A percentile compares a stretch with the other conserved stretches of the same genome.
phyloP scores from a whole-genome alignment of 2,888 invertebrate species.

The Malthinus seriepunctatus region DNA sequence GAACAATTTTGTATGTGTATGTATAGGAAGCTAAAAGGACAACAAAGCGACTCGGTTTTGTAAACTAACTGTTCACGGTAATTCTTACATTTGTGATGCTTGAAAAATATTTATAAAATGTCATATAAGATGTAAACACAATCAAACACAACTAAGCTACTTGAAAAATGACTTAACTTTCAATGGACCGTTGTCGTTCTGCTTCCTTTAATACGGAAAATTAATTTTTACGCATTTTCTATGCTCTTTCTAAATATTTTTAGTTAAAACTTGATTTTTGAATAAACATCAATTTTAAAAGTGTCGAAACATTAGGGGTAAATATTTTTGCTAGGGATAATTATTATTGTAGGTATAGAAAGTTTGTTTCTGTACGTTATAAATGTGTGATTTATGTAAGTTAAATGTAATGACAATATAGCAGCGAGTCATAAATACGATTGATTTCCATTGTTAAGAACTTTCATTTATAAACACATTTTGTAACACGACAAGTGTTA shows the following conservation, averaged over 20 bases:
- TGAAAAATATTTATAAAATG: constrained; percentile 3
- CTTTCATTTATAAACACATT: constrained; percentile 7
- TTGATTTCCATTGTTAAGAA: constrained; percentile 2
- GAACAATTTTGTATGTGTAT: constrained; percentile 4
- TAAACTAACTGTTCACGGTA: constrained; percentile 4
- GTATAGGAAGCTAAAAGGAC: constrained; percentile 5
- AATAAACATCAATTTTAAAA: too few species aligned
- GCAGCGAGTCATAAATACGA: constrained; percentile 2
- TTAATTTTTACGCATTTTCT: constrained; percentile 1
- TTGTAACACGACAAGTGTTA: constrained; percentile 6
- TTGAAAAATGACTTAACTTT: neutral
- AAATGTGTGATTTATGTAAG: too few species aligned
- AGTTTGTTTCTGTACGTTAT: too few species aligned
- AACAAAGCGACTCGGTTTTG: constrained; percentile 1
- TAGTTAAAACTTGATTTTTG: too few species aligned
- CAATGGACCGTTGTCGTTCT: neutral
- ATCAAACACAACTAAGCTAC: neutral
- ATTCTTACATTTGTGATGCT: constrained; percentile 1
- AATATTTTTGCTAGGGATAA: too few species aligned
- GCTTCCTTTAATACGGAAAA: neutral
- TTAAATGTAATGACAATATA: neutral
- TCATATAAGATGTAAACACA: neutral
- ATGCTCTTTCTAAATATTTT: too few species aligned
- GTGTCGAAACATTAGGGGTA: too few species aligned
- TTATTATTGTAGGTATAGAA: too few species aligned